These are phyloP conservation scores for Scarus forsteni DNA, from an alignment of 2,797 vertebrate genomes.

Conservation along the genomic window DNA sequence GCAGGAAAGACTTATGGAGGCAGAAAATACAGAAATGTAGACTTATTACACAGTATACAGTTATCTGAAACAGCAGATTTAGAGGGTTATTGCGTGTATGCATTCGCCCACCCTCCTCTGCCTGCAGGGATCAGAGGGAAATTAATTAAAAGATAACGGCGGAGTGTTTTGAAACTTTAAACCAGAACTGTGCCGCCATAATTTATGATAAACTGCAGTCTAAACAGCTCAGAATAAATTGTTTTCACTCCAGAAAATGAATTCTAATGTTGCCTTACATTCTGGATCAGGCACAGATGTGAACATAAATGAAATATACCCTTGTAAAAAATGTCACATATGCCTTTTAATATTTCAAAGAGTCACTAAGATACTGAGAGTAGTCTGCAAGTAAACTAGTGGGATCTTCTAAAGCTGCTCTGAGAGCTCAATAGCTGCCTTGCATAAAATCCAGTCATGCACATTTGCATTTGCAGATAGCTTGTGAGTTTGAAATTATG, in stretches of 20 bases:
- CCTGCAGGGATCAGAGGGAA: conserved; percentile 17
- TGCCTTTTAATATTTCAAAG: neutral
- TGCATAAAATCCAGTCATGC: too few relatives aligned
- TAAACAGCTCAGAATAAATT: conserved; percentile 5
- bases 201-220: conserved; percentile 11
- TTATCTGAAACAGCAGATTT: neutral
- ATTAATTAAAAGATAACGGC: conserved; percentile 37
- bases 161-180: conserved; percentile 20
- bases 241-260: neutral
- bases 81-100: neutral
- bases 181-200: conserved; percentile 1
- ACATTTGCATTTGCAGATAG: too few relatives aligned
- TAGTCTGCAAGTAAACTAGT: too few relatives aligned
- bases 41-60: neutral
- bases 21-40: neutral
- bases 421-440: too few relatives aligned
- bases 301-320: neutral
- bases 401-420: too few relatives aligned
- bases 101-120: neutral
- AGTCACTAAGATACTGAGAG: too few relatives aligned
- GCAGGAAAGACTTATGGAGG: neutral
- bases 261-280: neutral
- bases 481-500: too few relatives aligned
- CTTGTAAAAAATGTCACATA: neutral
- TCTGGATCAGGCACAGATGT: neutral